Evolutionary conservation across 2,113 vertebrate genomes (phyloP).

Genomic region (Cynoglossus semilaevis): DNA sequence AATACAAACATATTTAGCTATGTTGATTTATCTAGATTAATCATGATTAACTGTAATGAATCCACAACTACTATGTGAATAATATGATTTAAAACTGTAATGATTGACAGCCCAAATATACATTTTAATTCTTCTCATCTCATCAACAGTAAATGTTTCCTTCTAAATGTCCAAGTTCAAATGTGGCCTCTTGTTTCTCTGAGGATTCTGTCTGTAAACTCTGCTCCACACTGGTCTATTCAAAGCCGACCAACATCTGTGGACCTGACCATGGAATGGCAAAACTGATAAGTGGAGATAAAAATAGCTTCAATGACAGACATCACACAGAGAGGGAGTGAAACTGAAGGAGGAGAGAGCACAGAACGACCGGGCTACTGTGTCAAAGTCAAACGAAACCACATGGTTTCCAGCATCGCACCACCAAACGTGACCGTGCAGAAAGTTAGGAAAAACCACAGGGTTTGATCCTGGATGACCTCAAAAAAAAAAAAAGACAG

Average conservation of each 20-base stretch:
- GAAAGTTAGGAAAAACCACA: slow-evolving; percentile 4
- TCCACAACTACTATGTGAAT: too few relatives aligned
- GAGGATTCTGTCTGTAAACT: slow-evolving; percentile 15
- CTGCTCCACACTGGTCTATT: slow-evolving; percentile 34
- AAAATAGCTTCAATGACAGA: slow-evolving; percentile 62
- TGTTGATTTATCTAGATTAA: too few relatives aligned
- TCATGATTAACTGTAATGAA: too few relatives aligned
- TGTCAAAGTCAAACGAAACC: slow-evolving; percentile 51
- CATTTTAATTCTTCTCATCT: too few relatives aligned
- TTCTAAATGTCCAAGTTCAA: too few relatives aligned
- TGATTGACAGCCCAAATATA: too few relatives aligned
- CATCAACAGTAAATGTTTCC: too few relatives aligned
- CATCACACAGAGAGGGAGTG: slow-evolving; percentile 37
- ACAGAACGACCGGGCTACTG: slow-evolving; percentile 46
- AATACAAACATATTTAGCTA: too few relatives aligned
- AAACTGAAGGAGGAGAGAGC: slow-evolving; percentile 3
- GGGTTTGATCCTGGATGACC: neutral
- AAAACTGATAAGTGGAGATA: slow-evolving; percentile 58
- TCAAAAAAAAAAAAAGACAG: too few relatives aligned
- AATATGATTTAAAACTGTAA: too few relatives aligned
- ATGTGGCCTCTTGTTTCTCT: neutral
- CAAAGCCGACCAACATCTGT: slow-evolving; percentile 47
- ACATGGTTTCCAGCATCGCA: slow-evolving; percentile 3
- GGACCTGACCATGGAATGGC: slow-evolving; percentile 40
- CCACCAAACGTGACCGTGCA: slow-evolving; percentile 6